Conservation (phyloP, 2,797 vertebrate species). For the Anguilla obscura region DNA sequence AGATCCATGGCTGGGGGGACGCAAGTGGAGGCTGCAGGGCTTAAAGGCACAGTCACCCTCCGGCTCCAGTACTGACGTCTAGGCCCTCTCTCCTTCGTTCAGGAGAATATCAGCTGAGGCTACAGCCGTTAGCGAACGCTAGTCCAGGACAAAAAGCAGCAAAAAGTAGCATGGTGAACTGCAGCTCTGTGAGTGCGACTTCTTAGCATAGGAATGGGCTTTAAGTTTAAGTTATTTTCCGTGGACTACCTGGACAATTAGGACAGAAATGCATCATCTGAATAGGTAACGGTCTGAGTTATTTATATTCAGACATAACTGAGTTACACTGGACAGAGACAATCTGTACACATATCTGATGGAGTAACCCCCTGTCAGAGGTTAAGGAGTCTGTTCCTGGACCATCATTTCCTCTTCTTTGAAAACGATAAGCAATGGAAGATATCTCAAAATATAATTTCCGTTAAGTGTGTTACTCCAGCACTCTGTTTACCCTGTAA, state of each 20-base stretch:
- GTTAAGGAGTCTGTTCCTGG: neutral
- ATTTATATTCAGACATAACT: neutral
- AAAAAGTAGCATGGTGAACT: neutral
- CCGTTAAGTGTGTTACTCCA: neutral
- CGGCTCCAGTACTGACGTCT: neutral
- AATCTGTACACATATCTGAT: neutral
- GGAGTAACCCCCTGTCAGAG: neutral
- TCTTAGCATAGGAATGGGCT: neutral
- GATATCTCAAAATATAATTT: conserved; percentile 3
- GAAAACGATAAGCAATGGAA: neutral
- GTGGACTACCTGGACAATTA: neutral
- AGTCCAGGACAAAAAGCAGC: neutral
- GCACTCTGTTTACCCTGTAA: neutral
- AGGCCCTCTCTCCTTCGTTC: neutral
- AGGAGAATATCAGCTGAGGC: neutral
- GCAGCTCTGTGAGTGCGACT: neutral
- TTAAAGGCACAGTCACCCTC: neutral
- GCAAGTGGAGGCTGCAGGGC: neutral
- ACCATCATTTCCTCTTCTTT: neutral
- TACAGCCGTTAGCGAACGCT: neutral
- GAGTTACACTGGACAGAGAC: neutral
- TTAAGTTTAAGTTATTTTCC: neutral
- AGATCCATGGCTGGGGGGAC: neutral
- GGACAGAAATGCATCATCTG: neutral
- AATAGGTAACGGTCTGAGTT: neutral